phyloP scores from a whole-genome alignment of 2,113 vertebrate genomes.

The Diglossa brunneiventris region DNA sequence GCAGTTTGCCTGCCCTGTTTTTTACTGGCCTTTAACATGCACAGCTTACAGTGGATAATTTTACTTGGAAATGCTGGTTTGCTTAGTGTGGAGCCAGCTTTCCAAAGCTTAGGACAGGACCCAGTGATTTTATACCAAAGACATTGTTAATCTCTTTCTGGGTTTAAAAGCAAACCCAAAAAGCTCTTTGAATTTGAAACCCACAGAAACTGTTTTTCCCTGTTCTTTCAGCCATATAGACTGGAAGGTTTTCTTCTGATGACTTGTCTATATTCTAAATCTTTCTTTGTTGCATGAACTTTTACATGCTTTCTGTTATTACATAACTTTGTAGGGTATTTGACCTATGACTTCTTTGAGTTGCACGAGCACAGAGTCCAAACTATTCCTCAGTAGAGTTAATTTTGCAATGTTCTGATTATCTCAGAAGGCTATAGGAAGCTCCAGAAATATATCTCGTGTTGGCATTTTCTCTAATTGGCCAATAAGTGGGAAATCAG shows the following conservation, averaged over 20 bases:
- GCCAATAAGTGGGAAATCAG: background rate
- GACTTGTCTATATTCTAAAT: background rate
- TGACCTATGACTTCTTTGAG: background rate
- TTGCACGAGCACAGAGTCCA: background rate
- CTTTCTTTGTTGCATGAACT: background rate
- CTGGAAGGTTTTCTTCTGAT: background rate
- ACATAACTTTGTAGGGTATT: background rate
- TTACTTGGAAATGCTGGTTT: background rate
- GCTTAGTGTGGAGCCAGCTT: background rate
- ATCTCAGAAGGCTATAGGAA: background rate
- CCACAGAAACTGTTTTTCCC: background rate
- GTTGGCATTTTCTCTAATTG: background rate
- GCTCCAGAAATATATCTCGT: background rate
- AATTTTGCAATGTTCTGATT: background rate
- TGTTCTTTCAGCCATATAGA: background rate
- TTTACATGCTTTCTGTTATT: background rate
- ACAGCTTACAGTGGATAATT: background rate
- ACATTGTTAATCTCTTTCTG: background rate
- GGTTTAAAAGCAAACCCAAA: background rate
- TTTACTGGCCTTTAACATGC: background rate
- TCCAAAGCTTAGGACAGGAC: background rate
- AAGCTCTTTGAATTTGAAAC: background rate
- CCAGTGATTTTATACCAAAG: background rate
- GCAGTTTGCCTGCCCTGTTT: background rate
- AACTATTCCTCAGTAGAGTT: background rate